Evolutionary conservation across 2,113 vertebrate genomes (phyloP).

Genomic region (Leptosomus discolor): DNA sequence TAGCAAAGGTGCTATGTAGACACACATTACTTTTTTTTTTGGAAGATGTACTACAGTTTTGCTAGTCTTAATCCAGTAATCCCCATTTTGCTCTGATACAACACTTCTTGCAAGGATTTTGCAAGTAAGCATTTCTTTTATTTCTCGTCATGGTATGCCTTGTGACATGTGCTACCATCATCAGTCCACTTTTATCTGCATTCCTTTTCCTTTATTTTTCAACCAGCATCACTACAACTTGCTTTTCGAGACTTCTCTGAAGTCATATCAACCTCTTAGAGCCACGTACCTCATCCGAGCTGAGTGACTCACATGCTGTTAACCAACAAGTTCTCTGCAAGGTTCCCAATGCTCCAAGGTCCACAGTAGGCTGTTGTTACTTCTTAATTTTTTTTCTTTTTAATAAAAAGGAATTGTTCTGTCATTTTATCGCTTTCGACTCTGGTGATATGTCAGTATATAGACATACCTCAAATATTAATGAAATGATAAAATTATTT

Average conservation of each 20-base stretch:
- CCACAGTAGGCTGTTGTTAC: neutral
- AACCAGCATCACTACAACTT: neutral
- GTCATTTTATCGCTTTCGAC: neutral
- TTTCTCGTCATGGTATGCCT: neutral
- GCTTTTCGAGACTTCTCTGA: neutral
- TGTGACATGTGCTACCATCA: neutral
- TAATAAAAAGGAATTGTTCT: neutral
- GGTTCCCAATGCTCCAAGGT: neutral
- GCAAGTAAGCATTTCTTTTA: neutral
- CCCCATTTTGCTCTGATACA: neutral
- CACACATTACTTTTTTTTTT: neutral
- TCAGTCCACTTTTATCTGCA: neutral
- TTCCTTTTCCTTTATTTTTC: neutral
- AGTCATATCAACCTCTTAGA: neutral
- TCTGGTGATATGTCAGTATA: neutral
- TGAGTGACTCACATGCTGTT: neutral
- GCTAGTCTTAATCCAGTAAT: neutral
- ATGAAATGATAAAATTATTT: neutral
- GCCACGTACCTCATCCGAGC: neutral
- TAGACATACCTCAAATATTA: neutral
- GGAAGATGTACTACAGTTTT: neutral
- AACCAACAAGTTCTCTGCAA: neutral
- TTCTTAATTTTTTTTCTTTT: neutral
- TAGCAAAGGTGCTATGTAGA: neutral
- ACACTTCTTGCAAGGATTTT: neutral